Evolutionary conservation across 2,797 vertebrate genomes (phyloP).

Genomic region (Monodelphis domestica): DNA sequence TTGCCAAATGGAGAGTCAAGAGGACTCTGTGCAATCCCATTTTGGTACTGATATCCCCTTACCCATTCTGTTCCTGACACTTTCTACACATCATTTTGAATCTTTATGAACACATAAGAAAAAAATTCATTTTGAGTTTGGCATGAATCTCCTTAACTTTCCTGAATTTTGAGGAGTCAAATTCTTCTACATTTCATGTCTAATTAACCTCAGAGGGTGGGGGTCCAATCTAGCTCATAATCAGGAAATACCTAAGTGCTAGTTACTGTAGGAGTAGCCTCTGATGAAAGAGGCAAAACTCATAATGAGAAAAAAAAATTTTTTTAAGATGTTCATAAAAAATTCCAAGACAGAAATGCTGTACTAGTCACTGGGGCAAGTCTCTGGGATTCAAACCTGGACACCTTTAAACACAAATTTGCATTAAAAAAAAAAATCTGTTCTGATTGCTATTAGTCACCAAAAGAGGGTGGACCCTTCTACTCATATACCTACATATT

Average conservation of each 20-base stretch:
- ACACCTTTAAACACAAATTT: not conserved
- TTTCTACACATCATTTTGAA: not conserved
- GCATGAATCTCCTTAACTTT: not conserved
- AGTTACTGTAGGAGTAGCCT: not conserved
- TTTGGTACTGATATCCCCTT: not conserved
- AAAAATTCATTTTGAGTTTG: not conserved
- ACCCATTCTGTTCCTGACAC: not conserved
- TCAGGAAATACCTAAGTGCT: not conserved
- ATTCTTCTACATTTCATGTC: not conserved
- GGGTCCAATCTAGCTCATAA: not conserved
- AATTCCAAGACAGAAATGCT: too few relatives aligned
- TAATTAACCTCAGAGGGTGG: not conserved
- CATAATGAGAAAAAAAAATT: not conserved
- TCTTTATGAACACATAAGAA: not conserved
- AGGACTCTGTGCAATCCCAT: not conserved
- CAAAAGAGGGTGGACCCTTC: not conserved
- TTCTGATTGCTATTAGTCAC: not conserved
- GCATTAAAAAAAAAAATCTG: too few relatives aligned
- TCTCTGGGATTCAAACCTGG: not conserved
- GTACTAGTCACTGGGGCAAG: not conserved
- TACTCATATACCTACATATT: not conserved
- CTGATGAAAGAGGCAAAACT: not conserved
- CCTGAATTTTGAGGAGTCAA: not conserved
- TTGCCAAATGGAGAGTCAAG: not conserved
- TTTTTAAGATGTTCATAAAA: not conserved